Evolutionary conservation across 2,888 invertebrate genomes (phyloP).

Genomic region (Rhogogaster chlorosoma): DNA sequence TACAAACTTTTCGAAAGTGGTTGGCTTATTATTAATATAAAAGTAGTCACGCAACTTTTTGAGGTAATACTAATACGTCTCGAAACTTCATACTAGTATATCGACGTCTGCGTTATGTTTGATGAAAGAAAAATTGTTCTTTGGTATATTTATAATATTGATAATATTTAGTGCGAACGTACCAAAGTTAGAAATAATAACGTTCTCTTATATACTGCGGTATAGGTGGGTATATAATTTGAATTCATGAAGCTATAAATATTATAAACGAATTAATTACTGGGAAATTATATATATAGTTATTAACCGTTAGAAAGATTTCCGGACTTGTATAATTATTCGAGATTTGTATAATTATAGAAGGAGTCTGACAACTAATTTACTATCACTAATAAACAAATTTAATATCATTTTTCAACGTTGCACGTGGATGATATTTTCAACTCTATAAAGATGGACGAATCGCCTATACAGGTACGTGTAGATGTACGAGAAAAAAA

Average conservation of each 20-base stretch:
- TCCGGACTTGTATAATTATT: neutral
- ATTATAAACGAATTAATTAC: neutral
- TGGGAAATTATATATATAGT: neutral
- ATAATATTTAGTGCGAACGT: neutral
- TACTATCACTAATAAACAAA: neutral
- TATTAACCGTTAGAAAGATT: slow-evolving; percentile 13
- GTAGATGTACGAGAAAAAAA: neutral
- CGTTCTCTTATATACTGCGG: neutral
- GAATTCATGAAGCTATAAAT: neutral
- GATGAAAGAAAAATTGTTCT: neutral
- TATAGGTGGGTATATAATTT: neutral
- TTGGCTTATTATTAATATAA: slow-evolving; percentile 35
- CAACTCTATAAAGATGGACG: neutral
- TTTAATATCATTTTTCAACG: neutral
- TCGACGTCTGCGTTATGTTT: neutral
- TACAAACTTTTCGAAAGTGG: slow-evolving; percentile 34
- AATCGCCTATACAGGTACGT: too few species aligned
- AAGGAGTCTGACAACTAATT: neutral
- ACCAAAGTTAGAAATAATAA: neutral
- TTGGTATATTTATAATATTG: neutral
- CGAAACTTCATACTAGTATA: neutral
- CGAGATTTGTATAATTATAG: neutral
- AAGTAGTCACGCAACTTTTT: slow-evolving; percentile 40
- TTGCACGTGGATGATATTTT: neutral
- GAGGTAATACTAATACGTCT: slow-evolving; percentile 23